A percentile compares a stretch with the other conserved stretches of the same genome.
phyloP scores from a whole-genome alignment of 2,113 vertebrate species.

The Ascaphus truei region DNA sequence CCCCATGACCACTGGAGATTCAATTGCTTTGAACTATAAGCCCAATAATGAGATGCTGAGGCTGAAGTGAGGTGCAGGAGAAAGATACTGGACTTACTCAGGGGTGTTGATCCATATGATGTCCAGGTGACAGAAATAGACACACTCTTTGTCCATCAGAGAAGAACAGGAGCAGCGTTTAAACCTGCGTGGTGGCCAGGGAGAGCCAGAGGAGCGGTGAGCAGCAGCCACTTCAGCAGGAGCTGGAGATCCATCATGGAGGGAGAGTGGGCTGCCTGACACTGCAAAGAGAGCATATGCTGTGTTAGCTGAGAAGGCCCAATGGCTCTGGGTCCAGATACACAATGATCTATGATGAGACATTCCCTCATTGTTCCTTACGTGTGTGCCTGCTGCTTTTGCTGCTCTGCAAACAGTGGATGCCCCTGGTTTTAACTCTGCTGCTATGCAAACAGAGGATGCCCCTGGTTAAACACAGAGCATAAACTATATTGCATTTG shows the following conservation, averaged over 20 bases:
- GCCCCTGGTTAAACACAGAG: no score
- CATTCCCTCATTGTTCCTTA: background rate
- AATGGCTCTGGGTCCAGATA: background rate
- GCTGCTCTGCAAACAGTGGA: no score
- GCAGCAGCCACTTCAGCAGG: background rate
- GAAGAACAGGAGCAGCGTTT: conserved; percentile 92
- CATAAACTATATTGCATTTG: no score
- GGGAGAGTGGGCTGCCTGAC: conserved; percentile 16
- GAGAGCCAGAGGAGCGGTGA: conserved; percentile 5
- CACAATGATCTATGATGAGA: no score
- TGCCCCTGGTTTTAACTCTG: no score
- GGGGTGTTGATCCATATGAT: conserved; percentile 99
- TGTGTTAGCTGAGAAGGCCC: background rate
- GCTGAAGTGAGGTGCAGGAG: background rate
- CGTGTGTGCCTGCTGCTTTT: no score
- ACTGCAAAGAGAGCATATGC: conserved; percentile 36
- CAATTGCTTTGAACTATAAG: background rate
- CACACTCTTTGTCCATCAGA: conserved; percentile 90
- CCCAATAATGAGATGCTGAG: background rate
- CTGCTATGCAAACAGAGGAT: no score
- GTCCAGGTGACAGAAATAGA: conserved; percentile 97
- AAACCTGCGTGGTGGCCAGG: conserved; percentile 57
- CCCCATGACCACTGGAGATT: background rate
- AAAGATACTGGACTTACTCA: conserved; percentile 70
- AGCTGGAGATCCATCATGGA: background rate